Evolutionary conservation across 1,140 invertebrate species (phyloP).

Genomic region (Drosophila chauvacae): DNA sequence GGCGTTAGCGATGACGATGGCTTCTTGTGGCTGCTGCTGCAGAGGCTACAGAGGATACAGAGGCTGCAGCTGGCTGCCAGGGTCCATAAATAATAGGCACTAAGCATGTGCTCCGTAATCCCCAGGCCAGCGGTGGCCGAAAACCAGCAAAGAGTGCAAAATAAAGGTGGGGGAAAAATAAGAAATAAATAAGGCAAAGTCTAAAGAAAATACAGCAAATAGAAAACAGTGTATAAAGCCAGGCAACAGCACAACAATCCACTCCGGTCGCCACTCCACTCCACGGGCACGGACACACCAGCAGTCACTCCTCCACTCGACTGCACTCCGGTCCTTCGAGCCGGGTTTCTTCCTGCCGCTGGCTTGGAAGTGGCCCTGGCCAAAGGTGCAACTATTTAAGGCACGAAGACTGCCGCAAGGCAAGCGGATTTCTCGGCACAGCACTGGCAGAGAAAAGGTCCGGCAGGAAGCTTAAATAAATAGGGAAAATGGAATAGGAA

Average conservation of each 20-base stretch:
- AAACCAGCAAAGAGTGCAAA: slow-evolving; percentile 8
- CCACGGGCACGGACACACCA: background rate
- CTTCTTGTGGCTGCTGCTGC: slow-evolving; percentile 31
- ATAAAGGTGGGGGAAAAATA: background rate
- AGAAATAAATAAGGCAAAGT: background rate
- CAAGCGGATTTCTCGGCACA: background rate
- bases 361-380: slow-evolving; percentile 24
- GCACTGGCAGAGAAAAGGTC: background rate
- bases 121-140: slow-evolving; percentile 25
- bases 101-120: slow-evolving; percentile 53
- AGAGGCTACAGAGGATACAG: slow-evolving; percentile 9
- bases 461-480: background rate
- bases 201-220: slow-evolving; percentile 3
- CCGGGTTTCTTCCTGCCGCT: slow-evolving; percentile 8
- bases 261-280: slow-evolving; percentile 6
- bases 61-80: slow-evolving; percentile 24
- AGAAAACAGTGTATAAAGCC: slow-evolving; percentile 22
- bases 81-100: slow-evolving; percentile 56
- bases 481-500: background rate
- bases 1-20: slow-evolving; percentile 21
- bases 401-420: slow-evolving; percentile 25
- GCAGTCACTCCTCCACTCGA: slow-evolving; percentile 17
- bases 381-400: slow-evolving; percentile 50
- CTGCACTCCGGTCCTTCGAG: slow-evolving; percentile 8
- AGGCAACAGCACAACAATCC: slow-evolving; percentile 27